Evolutionary conservation across 2,888 invertebrate species (phyloP).

Genomic region (Drosophila mimica): DNA sequence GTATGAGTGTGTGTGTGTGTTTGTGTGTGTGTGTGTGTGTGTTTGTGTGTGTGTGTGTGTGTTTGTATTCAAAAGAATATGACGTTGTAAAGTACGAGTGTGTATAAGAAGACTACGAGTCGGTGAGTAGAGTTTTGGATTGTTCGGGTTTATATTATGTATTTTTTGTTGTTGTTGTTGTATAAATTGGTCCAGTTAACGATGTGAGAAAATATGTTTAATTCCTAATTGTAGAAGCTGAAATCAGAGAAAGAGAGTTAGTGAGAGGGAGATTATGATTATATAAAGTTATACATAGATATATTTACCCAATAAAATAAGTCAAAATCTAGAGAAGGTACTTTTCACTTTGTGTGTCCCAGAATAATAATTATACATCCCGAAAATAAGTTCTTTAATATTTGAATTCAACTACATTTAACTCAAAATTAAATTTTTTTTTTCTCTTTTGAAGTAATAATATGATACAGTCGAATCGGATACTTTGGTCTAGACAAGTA

Average conservation of each 20-base stretch:
- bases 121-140: conserved; percentile 67
- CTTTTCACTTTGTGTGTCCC: not conserved
- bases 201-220: conserved; percentile 44
- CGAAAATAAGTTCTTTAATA: not conserved
- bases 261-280: not conserved
- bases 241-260: not conserved
- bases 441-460: not conserved
- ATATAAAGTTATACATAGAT: not conserved
- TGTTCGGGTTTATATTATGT: conserved; percentile 45
- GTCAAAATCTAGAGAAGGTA: not conserved
- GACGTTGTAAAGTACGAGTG: conserved; percentile 31
- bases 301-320: not conserved
- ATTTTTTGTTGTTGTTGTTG: conserved; percentile 27
- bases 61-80: conserved; percentile 48
- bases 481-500: not conserved
- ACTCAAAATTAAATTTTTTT: not conserved
- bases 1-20: not conserved
- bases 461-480: not conserved
- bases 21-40: conserved; percentile 19
- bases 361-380: not conserved
- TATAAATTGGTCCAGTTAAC: conserved; percentile 74
- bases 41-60: conserved; percentile 10
- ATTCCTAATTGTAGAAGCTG: conserved; percentile 42
- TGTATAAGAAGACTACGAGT: conserved; percentile 49
- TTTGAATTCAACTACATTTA: not conserved